These are phyloP conservation scores for Genyomyrus donnyi DNA, from an alignment of 2,113 vertebrate species.

Conservation along the genomic window DNA sequence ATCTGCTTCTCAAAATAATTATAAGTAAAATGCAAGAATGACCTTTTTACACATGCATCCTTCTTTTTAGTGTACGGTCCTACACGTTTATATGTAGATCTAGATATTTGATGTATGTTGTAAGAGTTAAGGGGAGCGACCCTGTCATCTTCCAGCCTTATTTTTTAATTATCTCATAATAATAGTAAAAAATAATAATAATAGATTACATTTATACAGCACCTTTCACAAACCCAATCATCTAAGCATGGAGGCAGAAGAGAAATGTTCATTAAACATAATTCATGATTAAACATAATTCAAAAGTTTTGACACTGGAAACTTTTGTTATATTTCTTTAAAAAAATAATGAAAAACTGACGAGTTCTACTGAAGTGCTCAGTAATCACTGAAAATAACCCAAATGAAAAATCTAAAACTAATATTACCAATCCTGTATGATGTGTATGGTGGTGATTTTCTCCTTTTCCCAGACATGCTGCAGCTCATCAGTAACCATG, in stretches of 20 bases:
- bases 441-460: background rate
- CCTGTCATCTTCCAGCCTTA: background rate
- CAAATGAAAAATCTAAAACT: background rate
- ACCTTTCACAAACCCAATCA: background rate
- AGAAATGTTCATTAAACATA: background rate
- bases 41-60: background rate
- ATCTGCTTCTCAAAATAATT: background rate
- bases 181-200: background rate
- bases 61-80: background rate
- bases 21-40: background rate
- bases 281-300: background rate
- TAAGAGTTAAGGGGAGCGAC: background rate
- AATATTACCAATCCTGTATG: background rate
- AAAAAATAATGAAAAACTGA: background rate
- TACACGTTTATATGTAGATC: background rate
- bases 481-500: conserved; percentile 82
- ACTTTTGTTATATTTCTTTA: background rate
- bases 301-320: background rate
- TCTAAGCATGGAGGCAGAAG: background rate
- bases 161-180: background rate
- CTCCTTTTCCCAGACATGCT: conserved; percentile 76
- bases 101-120: background rate
- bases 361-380: background rate
- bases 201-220: background rate
- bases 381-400: background rate